A percentile compares a stretch with the other conserved stretches of the same genome.
Evolutionary conservation across 2,113 vertebrate species (phyloP).

Genomic region (Haemorhous mexicanus): DNA sequence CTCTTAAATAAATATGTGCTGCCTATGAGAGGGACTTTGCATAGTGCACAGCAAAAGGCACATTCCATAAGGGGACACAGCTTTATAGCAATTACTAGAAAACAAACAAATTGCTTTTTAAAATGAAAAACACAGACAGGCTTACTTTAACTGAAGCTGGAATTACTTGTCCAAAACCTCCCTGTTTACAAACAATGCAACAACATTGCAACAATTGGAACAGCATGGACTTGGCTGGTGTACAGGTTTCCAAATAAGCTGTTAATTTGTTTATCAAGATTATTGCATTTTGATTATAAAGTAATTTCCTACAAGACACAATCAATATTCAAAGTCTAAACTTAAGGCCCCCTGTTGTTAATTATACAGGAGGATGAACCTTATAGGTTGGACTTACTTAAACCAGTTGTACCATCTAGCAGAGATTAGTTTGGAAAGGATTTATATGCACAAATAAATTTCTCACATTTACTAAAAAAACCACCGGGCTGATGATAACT

Average conservation of each 20-base stretch:
- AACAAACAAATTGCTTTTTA: background rate
- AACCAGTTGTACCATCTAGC: slow-evolving; percentile 46
- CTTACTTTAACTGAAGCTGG: background rate
- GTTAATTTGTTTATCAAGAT: background rate
- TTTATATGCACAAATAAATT: slow-evolving; percentile 2
- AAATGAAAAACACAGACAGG: background rate
- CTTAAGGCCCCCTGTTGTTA: background rate
- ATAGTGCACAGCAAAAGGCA: background rate
- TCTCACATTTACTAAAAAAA: slow-evolving; percentile 3
- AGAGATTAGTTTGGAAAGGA: slow-evolving; percentile 38
- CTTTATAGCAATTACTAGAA: background rate
- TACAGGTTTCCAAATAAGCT: slow-evolving; percentile 2
- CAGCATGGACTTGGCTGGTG: background rate
- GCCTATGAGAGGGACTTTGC: background rate
- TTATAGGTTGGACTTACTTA: slow-evolving; percentile 19
- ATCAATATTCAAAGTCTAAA: slow-evolving; percentile 45
- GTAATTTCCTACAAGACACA: slow-evolving; percentile 15
- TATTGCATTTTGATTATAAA: slow-evolving; percentile 6
- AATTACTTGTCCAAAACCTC: background rate
- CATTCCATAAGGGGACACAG: accelerated
- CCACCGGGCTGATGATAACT: background rate
- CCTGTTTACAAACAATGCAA: background rate
- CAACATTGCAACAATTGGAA: background rate
- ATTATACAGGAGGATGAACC: slow-evolving; percentile 52
- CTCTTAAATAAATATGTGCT: background rate